Evolutionary conservation across 2,113 vertebrate species (phyloP).

Genomic region (Spermophilus dauricus): DNA sequence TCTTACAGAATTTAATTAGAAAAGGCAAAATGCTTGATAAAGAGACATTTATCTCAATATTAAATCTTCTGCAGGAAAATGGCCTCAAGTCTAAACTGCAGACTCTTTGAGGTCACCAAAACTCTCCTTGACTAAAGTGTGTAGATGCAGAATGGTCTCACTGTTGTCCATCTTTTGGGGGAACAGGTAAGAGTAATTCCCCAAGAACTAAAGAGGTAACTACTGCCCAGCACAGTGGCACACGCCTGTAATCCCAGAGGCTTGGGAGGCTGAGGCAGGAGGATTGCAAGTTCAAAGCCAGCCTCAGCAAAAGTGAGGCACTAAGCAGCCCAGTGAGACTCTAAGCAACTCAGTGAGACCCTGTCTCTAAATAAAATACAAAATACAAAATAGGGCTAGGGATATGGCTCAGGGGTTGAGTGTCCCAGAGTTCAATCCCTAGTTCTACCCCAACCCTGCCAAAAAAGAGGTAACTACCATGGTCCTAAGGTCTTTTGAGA

Average conservation of each 20-base stretch:
- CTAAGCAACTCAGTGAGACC: no score
- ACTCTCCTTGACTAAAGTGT: not conserved
- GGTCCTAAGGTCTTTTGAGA: not conserved
- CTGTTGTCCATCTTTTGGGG: not conserved
- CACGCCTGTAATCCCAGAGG: no score
- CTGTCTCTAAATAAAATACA: no score
- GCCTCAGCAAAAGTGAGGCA: no score
- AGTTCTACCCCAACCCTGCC: no score
- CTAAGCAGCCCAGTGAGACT: no score
- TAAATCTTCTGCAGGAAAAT: constrained; percentile 27
- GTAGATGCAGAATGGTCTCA: not conserved
- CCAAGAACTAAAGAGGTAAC: not conserved
- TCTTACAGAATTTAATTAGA: constrained; percentile 68
- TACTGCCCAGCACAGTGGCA: not conserved
- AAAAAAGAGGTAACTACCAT: not conserved
- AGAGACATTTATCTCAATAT: constrained; percentile 1
- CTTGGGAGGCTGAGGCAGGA: no score
- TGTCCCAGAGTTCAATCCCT: no score
- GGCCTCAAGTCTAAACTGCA: not conserved
- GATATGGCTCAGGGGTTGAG: no score
- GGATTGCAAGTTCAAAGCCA: no score
- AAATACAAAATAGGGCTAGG: no score
- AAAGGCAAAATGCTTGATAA: constrained; percentile 49
- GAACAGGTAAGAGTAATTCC: not conserved
- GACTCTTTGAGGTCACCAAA: not conserved